Percentiles rank a stretch among this genome's conserved stretches.
Conservation (phyloP, 2,888 invertebrate genomes). For the Oscheius sp. region DNA sequence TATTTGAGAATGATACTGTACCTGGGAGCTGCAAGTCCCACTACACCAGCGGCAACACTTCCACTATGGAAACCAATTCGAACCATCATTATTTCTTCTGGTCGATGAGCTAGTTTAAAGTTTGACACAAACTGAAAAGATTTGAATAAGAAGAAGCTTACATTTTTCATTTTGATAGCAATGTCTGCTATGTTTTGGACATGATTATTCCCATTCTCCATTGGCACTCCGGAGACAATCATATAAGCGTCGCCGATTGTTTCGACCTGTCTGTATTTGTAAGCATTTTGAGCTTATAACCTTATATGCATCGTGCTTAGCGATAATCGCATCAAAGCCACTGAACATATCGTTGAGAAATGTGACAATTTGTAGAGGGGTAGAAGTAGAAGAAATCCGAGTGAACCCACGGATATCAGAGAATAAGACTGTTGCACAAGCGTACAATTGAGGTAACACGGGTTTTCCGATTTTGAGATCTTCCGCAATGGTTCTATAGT, state of each 20-base stretch:
- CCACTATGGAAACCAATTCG: constrained; percentile 69
- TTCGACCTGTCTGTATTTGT: constrained; percentile 39
- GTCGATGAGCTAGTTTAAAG: constrained; percentile 67
- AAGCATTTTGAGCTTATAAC: constrained; percentile 29
- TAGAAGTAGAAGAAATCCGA: constrained; percentile 68
- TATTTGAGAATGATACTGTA: too few species aligned
- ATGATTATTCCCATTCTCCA: constrained; percentile 68
- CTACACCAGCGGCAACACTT: constrained; percentile 68
- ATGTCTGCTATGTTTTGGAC: constrained; percentile 68
- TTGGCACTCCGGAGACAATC: constrained; percentile 69
- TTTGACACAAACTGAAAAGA: constrained; percentile 53
- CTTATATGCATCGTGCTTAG: constrained; percentile 70
- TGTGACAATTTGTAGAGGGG: constrained; percentile 68
- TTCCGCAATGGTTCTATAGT: constrained; percentile 63
- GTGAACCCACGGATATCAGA: constrained; percentile 69
- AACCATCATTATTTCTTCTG: constrained; percentile 69
- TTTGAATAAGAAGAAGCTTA: constrained; percentile 15
- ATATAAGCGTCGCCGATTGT: constrained; percentile 70
- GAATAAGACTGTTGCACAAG: constrained; percentile 67
- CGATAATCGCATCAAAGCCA: constrained; percentile 69
- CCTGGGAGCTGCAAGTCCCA: constrained; percentile 64
- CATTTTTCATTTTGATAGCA: constrained; percentile 68
- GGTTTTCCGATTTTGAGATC: constrained; percentile 68
- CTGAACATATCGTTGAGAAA: constrained; percentile 69
- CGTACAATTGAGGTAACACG: constrained; percentile 67